Base-by-base conservation (phyloP, 2,113 vertebrate genomes). In the Elephas maximus region DNA sequence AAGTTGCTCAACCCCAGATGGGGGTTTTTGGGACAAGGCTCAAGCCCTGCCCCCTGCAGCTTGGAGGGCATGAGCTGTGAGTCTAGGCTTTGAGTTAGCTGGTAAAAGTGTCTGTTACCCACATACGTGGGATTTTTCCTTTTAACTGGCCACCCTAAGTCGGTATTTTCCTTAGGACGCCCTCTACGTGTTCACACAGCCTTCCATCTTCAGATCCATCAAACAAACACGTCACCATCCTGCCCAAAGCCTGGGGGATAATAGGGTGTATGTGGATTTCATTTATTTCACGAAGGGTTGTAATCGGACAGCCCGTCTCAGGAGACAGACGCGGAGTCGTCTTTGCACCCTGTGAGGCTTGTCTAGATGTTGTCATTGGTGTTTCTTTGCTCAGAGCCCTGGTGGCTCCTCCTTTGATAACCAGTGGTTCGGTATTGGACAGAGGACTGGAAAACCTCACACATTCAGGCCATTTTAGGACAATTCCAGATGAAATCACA, bases 121-220 rank as follows among this genome's bases (percentile, higher is more conserved):
- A 1, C 2, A 0, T 0, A 21, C 1, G 0, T 20, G 78, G 41
- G 24, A 2, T 62, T 44, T 57, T 9, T 41, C 53, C n/a, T 30
- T n/a, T 10, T n/a, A 53, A 21, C 33, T 51, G 5, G 76, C 51
- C 6, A 24, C 2, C 65, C 74, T 51, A 2, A 37, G 20, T 0
- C 2, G 3, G 23, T 1, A 0, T 18, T 53, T 5, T 84, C 45
- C 48, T 41, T 23, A 5, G 44, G 80, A 90, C 2, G 0, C 48
- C 2, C n/a, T 20, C 30, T 76, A 1, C 62, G 0, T 23, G 80
- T 53, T 65, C 71, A 2, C 26, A 26, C 69, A 14, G 74, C 60
- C 62, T 44, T 62, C n/a, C 69, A 0, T 8, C 28, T n/a, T 21
- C n/a, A n/a, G 79, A 44, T 30, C 51, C 9, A 4, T 28, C 67